These are phyloP conservation scores for Ooceraea biroi DNA, from an alignment of 1,140 invertebrate genomes.

Conservation along the genomic window DNA sequence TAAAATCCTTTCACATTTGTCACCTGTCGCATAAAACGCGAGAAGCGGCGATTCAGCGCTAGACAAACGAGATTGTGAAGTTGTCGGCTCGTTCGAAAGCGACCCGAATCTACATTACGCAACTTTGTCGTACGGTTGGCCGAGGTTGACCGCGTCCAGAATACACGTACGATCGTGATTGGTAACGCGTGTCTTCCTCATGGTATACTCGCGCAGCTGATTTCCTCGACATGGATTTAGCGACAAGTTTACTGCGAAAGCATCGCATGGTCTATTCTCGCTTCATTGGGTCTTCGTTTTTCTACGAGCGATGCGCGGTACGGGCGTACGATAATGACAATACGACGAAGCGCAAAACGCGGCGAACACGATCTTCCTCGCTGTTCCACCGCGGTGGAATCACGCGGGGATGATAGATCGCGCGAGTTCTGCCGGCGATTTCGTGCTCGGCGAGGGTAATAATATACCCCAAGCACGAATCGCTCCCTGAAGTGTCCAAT, in stretches of 20 bases:
- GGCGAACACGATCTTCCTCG: not conserved
- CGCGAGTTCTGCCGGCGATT: conserved; percentile 74
- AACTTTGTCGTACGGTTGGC: not conserved
- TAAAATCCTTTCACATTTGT: not conserved
- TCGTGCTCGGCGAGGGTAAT: conserved; percentile 75
- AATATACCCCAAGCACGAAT: conserved; percentile 72
- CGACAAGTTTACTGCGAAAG: not conserved
- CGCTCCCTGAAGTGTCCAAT: conserved; percentile 63
- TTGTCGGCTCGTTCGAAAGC: conserved; percentile 18
- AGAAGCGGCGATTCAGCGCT: not conserved
- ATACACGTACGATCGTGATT: not conserved
- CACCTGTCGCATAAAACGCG: not conserved
- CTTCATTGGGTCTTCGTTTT: not conserved
- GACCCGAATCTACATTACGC: conserved; percentile 28
- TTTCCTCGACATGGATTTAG: not conserved
- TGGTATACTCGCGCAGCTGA: not conserved
- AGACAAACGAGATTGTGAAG: not conserved
- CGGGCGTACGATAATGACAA: not conserved
- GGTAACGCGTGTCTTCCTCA: not conserved
- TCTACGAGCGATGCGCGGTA: not conserved
- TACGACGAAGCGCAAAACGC: not conserved
- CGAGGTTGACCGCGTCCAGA: not conserved
- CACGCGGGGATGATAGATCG: conserved; percentile 59
- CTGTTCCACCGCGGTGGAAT: conserved; percentile 3
- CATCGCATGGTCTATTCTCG: not conserved